A percentile compares a stretch with the other conserved stretches of the same genome.
Evolutionary conservation across 2,797 vertebrate species (phyloP).

Genomic region (Poecilia gillii): DNA sequence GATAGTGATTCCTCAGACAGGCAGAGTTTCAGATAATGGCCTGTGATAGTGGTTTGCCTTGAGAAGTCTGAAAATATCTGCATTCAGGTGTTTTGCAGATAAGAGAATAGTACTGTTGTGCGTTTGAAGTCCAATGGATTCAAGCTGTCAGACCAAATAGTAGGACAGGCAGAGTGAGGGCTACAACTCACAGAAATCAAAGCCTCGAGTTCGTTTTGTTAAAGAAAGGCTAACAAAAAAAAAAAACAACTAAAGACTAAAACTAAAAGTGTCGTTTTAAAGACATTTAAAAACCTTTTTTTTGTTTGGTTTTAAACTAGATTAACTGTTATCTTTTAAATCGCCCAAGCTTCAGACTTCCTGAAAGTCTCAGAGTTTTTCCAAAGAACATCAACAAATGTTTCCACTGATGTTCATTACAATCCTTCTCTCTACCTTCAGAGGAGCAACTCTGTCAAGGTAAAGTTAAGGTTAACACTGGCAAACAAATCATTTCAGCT

Average conservation of each 20-base stretch:
- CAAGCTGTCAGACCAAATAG: background rate
- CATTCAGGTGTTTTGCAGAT: conserved; percentile 26
- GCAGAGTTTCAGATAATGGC: background rate
- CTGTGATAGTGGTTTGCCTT: background rate
- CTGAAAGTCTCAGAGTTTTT: background rate
- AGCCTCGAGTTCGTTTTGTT: background rate
- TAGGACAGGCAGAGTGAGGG: background rate
- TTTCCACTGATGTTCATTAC: background rate
- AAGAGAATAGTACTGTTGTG: background rate
- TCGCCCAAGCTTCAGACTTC: background rate
- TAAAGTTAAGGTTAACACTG: background rate
- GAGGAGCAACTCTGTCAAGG: background rate
- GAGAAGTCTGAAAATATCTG: conserved; percentile 9
- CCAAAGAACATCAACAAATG: background rate
- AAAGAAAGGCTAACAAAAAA: background rate
- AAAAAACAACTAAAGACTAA: background rate
- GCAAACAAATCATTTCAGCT: background rate
- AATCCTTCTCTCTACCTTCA: background rate
- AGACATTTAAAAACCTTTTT: background rate
- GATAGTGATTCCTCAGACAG: background rate
- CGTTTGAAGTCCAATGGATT: background rate
- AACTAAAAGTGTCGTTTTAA: background rate
- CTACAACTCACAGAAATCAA: background rate
- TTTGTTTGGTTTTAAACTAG: background rate
- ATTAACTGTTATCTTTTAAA: background rate